These are phyloP conservation scores for Zeugodacus cucurbitae DNA, from an alignment of 1,140 invertebrate genomes.

Conservation along the genomic window DNA sequence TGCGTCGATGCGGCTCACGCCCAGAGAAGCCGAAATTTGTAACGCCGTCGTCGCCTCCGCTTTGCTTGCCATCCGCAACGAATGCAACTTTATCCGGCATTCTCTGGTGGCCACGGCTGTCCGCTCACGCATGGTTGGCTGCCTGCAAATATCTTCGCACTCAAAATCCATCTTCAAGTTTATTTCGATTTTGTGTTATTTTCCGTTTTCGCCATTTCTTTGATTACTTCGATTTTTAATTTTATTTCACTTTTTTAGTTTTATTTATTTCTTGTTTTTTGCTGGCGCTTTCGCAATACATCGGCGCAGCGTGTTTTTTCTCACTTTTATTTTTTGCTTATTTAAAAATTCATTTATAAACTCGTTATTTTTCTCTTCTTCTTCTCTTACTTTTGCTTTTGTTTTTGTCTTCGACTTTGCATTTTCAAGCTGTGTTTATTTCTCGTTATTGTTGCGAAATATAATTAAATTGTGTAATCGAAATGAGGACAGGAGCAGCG, in stretches of 20 bases:
- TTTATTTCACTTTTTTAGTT: neutral
- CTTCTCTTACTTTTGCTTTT: neutral
- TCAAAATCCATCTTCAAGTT: constrained; percentile 32
- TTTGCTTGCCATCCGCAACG: neutral
- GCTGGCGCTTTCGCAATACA: neutral
- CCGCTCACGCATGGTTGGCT: neutral
- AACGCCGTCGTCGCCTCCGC: neutral
- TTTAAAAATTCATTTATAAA: constrained; percentile 2
- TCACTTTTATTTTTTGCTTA: neutral
- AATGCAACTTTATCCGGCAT: neutral
- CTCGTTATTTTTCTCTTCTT: constrained; percentile 7
- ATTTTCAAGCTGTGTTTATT: constrained; percentile 13
- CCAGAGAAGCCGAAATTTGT: neutral
- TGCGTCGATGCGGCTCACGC: too few species aligned
- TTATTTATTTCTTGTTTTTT: too few species aligned
- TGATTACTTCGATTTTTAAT: constrained; percentile 9
- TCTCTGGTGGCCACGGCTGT: neutral
- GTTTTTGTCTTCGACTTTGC: neutral
- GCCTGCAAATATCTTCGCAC: constrained; percentile 12
- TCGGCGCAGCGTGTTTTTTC: neutral
- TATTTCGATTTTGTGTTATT: constrained; percentile 10
- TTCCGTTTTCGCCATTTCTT: neutral
- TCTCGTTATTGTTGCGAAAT: constrained; percentile 10
- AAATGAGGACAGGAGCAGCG: constrained; percentile 30
- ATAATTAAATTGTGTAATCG: constrained; percentile 37